phyloP scores from a whole-genome alignment of 1,140 invertebrate genomes.

The Drosophila bocqueti region DNA sequence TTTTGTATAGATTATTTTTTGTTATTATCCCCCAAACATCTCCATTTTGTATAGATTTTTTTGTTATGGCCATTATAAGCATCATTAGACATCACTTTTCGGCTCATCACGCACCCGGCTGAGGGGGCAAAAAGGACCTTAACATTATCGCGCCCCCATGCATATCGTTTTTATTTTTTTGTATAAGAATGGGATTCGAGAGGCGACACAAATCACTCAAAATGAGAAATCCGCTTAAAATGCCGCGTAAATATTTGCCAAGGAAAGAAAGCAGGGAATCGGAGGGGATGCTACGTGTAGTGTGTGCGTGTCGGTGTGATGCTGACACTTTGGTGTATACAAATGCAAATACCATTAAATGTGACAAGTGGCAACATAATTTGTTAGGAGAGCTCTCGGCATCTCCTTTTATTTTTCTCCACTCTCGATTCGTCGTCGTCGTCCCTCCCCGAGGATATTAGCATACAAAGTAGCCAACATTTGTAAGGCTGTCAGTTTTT shows the following conservation, averaged over 20 bases:
- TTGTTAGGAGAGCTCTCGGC: constrained; percentile 66
- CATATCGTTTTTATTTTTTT: constrained; percentile 14
- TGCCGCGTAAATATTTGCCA: constrained; percentile 82
- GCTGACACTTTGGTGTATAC: constrained; percentile 80
- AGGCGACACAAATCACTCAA: constrained; percentile 81
- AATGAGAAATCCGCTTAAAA: constrained; percentile 82
- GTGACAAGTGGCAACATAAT: constrained; percentile 84
- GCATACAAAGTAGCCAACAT: constrained; percentile 76
- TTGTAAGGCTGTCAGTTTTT: constrained; percentile 47
- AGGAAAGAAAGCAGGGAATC: constrained; percentile 57
- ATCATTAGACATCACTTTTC: constrained; percentile 78
- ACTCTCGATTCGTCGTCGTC: constrained; percentile 7
- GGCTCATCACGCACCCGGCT: constrained; percentile 69
- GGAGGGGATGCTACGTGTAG: constrained; percentile 11
- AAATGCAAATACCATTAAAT: constrained; percentile 84
- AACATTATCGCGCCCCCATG: constrained; percentile 24
- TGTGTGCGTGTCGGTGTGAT: constrained; percentile 67
- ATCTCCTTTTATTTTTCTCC: constrained; percentile 27
- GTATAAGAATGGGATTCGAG: constrained; percentile 61
- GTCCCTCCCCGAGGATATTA: constrained; percentile 58
- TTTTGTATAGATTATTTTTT: constrained; percentile 4
- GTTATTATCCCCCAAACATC: constrained; percentile 4
- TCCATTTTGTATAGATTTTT: constrained; percentile 6
- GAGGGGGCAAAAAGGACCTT: constrained; percentile 16
- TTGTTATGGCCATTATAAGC: constrained; percentile 35